Percentiles rank a stretch among this genome's conserved stretches.
Evolutionary conservation across 2,797 vertebrate genomes (phyloP).

Genomic region (Gobionotothen gibberifrons): DNA sequence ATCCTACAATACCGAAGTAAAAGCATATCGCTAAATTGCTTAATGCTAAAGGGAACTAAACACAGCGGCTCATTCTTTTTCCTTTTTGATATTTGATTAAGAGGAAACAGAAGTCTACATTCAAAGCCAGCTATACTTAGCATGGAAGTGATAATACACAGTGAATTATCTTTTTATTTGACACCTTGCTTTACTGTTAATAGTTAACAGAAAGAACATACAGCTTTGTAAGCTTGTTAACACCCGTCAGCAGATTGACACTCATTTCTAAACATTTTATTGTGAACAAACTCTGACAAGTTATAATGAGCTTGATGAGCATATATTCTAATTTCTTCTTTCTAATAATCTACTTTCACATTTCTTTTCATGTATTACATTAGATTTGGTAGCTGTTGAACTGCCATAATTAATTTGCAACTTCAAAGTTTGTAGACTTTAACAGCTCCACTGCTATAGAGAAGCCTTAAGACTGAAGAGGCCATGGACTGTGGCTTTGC

Average conservation of each 20-base stretch:
- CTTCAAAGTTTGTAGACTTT: background rate
- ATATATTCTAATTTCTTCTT: background rate
- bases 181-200: background rate
- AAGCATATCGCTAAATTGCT: background rate
- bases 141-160: background rate
- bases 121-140: background rate
- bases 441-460: conserved; percentile 2
- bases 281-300: background rate
- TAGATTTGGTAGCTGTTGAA: background rate
- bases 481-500: conserved; percentile 18
- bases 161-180: background rate
- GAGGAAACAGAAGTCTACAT: background rate
- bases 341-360: background rate
- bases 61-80: background rate
- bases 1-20: conserved; percentile 11
- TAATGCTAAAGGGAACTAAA: too few relatives aligned
- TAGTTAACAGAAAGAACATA: background rate
- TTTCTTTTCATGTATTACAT: background rate
- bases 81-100: background rate
- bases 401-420: conserved; percentile 8
- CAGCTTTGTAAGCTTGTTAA: conserved; percentile 13
- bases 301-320: background rate
- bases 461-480: conserved; percentile 11
- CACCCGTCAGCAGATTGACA: conserved; percentile 7
- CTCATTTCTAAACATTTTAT: conserved; percentile 8